These are phyloP conservation scores for Pygmarrhopalites habei DNA, from an alignment of 1,140 invertebrate species.

Conservation along the genomic window DNA sequence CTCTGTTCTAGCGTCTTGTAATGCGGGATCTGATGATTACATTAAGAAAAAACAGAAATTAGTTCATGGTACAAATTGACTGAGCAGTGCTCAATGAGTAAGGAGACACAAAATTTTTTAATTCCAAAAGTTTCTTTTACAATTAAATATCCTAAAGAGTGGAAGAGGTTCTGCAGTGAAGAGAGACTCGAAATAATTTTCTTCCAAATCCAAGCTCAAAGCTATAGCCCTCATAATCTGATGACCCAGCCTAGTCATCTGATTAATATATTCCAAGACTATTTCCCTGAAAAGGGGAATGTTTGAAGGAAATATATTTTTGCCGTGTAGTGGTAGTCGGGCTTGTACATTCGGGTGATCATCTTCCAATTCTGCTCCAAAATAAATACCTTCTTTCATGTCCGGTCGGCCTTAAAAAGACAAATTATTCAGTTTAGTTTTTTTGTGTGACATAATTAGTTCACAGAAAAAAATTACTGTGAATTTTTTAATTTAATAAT, in stretches of 20 bases:
- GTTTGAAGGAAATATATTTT: constrained; percentile 25
- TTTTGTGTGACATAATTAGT: too few relatives aligned
- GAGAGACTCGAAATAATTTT: constrained; percentile 15
- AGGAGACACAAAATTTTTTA: too few relatives aligned
- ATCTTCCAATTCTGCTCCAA: constrained; percentile 21
- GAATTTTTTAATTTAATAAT: too few relatives aligned
- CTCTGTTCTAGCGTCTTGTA: background rate
- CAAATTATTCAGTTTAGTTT: too few relatives aligned
- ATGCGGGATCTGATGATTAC: background rate
- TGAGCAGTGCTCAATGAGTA: too few relatives aligned
- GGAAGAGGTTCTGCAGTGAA: constrained; percentile 16
- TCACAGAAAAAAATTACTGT: too few relatives aligned
- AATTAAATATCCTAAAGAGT: constrained; percentile 27
- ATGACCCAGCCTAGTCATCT: constrained; percentile 17
- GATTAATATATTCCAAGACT: constrained; percentile 14
- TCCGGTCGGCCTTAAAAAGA: too few relatives aligned
- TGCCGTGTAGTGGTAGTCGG: constrained; percentile 23
- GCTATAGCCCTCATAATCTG: constrained; percentile 21
- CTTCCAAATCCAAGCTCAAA: constrained; percentile 17
- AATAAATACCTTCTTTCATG: constrained; percentile 32
- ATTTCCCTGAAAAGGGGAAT: constrained; percentile 9
- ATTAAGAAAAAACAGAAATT: too few relatives aligned
- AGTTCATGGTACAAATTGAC: too few relatives aligned
- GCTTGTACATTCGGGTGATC: constrained; percentile 18
- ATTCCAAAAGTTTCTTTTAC: too few relatives aligned